Evolutionary conservation across 2,113 vertebrate genomes (phyloP).

Genomic region (Anguilla rostrata): DNA sequence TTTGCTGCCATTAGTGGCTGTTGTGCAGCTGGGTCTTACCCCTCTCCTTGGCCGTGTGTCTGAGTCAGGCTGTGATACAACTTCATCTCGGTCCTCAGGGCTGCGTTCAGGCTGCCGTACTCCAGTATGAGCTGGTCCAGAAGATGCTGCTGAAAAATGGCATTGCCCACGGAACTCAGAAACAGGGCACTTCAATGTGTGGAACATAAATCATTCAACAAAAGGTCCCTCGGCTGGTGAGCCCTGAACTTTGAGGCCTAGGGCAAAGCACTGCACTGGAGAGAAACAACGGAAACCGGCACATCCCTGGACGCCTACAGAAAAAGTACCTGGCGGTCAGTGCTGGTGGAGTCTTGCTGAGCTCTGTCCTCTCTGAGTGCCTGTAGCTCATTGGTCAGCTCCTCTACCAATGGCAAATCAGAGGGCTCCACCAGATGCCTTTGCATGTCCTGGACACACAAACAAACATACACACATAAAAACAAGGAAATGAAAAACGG

Average conservation of each 20-base stretch:
- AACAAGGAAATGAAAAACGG: background rate
- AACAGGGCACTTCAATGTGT: background rate
- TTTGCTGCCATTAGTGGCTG: background rate
- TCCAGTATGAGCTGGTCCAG: constrained; percentile 84
- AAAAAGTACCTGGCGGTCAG: constrained; percentile 71
- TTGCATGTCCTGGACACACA: constrained; percentile 71
- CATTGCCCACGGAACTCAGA: background rate
- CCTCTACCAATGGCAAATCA: constrained; percentile 72
- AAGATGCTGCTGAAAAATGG: constrained; percentile 66
- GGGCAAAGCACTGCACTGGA: no score
- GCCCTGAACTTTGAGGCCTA: background rate
- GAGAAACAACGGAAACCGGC: background rate
- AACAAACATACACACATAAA: background rate
- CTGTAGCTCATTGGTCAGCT: constrained; percentile 72
- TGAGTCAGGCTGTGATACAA: constrained; percentile 84
- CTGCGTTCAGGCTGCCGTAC: constrained; percentile 81
- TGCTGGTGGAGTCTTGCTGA: constrained; percentile 51
- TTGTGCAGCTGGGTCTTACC: constrained; percentile 64
- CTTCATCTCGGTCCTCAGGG: constrained; percentile 83
- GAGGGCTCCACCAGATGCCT: constrained; percentile 77
- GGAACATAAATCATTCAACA: background rate
- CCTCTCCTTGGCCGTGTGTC: constrained; percentile 72
- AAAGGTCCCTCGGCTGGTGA: no score
- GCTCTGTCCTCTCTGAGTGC: constrained; percentile 69
- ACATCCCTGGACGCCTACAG: background rate